Evolutionary conservation across 2,888 invertebrate species (phyloP).

Genomic region (Rapana venosa): DNA sequence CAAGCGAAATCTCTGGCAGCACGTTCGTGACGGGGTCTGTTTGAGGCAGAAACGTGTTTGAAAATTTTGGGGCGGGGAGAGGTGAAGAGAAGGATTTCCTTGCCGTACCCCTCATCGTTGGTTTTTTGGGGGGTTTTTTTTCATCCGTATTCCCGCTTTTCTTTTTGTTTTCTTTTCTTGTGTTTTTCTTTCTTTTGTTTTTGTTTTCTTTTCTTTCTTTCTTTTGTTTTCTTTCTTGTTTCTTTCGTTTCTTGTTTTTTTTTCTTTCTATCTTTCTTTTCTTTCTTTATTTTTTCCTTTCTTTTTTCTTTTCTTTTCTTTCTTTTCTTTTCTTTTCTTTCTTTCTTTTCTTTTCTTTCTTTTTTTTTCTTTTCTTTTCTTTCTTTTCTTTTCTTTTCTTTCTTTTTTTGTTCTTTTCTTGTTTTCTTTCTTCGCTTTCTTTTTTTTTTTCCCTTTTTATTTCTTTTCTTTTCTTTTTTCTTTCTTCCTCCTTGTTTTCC

Average conservation of each 20-base stretch:
- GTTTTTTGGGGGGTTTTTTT: too few relatives aligned
- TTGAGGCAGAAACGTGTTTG: background rate
- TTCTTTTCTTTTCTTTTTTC: too few relatives aligned
- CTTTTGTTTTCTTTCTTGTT: background rate
- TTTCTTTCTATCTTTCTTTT: too few relatives aligned
- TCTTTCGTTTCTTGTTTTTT: too few relatives aligned
- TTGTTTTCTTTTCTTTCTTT: background rate
- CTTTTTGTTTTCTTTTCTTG: background rate
- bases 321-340: background rate
- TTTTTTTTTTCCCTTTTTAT: too few relatives aligned
- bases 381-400: background rate
- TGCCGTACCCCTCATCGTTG: background rate
- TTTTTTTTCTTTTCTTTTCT: background rate
- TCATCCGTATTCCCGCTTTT: background rate
- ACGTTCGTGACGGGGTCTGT: slow-evolving; percentile 10
- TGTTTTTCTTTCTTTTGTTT: background rate
- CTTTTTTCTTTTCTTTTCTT: too few relatives aligned
- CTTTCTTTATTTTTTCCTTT: too few relatives aligned
- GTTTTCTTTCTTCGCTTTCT: too few relatives aligned
- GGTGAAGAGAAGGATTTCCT: background rate
- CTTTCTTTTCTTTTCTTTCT: background rate
- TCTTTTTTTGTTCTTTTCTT: background rate
- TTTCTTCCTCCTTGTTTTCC: too few relatives aligned
- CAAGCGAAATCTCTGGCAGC: slow-evolving; percentile 31
- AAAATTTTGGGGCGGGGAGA: background rate